Evolutionary conservation across 1,140 invertebrate species (phyloP).

Genomic region (Lucilia sericata): DNA sequence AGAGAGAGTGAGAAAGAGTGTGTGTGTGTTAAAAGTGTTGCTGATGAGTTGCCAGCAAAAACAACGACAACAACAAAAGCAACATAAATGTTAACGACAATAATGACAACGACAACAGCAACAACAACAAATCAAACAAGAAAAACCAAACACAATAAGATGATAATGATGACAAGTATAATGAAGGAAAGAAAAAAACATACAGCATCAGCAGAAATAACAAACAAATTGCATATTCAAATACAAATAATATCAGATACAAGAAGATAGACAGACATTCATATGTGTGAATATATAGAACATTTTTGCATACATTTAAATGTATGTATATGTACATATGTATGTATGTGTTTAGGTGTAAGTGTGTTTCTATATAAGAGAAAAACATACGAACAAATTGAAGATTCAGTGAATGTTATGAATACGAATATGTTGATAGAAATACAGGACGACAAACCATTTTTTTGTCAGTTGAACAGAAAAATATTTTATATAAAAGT

Average conservation of each 20-base stretch:
- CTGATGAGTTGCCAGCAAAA: constrained; percentile 24
- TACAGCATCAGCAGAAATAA: neutral
- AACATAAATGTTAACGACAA: neutral
- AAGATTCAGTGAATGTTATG: neutral
- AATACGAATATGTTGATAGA: constrained; percentile 11
- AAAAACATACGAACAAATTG: neutral
- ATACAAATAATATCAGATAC: constrained; percentile 25
- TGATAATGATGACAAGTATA: neutral
- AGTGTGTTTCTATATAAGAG: neutral
- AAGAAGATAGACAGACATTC: no score
- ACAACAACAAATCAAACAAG: neutral
- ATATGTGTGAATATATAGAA: no score
- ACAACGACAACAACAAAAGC: neutral
- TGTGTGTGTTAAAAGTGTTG: constrained; percentile 13
- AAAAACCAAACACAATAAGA: neutral
- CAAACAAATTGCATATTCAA: constrained; percentile 34
- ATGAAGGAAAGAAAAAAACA: neutral
- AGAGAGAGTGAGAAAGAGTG: neutral
- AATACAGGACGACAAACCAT: neutral
- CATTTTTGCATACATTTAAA: no score
- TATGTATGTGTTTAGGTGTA: no score
- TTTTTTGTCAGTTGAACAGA: neutral
- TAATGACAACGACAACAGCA: neutral
- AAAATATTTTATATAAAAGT: neutral
- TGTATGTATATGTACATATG: no score